Conservation (phyloP, 2,113 vertebrate genomes). For the Pithys albifrons region DNA sequence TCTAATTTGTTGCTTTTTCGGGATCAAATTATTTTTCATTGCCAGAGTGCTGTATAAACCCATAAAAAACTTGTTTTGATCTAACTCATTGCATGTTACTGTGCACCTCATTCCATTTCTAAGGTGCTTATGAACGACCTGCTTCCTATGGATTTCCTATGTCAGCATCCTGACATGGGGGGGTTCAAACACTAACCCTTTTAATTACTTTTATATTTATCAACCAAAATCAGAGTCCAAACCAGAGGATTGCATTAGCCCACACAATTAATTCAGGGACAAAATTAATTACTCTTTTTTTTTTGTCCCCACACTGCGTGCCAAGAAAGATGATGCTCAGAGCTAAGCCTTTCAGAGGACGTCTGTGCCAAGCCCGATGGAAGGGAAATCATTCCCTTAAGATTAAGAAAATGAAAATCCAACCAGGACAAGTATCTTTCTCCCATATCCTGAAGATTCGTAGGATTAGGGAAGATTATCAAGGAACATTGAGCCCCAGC, state of each 20-base stretch:
- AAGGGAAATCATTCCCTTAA: background rate
- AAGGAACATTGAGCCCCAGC: background rate
- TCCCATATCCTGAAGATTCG: background rate
- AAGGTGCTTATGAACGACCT: fast-evolving
- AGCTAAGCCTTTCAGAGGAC: background rate
- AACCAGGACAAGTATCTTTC: background rate
- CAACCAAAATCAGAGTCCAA: background rate
- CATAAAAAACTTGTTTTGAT: background rate
- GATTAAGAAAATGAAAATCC: conserved; percentile 21
- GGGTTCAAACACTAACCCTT: background rate
- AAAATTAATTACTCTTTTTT: background rate
- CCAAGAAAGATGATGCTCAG: background rate
- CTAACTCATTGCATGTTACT: background rate
- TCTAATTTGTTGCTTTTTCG: background rate
- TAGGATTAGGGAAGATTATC: conserved; percentile 17
- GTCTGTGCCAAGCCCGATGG: background rate
- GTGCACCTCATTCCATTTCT: background rate
- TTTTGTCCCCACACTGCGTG: fast-evolving
- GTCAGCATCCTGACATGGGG: background rate
- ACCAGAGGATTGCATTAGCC: background rate
- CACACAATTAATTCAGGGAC: fast-evolving
- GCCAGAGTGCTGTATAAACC: background rate
- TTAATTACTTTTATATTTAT: background rate
- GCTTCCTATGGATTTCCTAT: background rate
- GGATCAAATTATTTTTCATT: conserved; percentile 27